Evolutionary conservation across 1,140 invertebrate genomes (phyloP).

Genomic region (Drosophila arizonae): DNA sequence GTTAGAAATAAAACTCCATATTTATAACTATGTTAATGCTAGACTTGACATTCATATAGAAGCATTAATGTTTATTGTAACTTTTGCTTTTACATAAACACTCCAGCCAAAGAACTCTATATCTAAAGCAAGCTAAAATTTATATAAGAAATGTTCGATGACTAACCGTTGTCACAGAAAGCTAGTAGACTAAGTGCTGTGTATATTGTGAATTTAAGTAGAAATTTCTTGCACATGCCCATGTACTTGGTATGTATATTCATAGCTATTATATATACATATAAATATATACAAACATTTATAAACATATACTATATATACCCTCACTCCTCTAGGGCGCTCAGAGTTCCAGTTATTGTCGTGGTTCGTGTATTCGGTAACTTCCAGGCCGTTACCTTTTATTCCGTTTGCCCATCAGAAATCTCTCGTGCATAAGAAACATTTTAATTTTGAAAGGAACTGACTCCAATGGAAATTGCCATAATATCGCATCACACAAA

Average conservation of each 20-base stretch:
- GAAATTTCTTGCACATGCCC: neutral
- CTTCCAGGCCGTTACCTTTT: slow-evolving; percentile 74
- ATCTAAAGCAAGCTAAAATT: no score
- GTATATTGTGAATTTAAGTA: neutral
- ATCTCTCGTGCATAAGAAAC: slow-evolving; percentile 77
- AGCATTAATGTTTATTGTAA: no score
- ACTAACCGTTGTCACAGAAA: no score
- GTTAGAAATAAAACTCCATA: no score
- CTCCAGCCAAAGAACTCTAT: no score
- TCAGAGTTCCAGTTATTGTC: slow-evolving; percentile 35
- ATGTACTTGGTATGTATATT: neutral
- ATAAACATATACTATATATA: neutral
- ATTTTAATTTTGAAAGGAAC: slow-evolving; percentile 74
- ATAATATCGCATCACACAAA: slow-evolving; percentile 67
- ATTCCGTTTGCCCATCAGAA: slow-evolving; percentile 73
- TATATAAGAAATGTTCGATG: no score
- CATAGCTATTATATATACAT: neutral
- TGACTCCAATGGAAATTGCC: slow-evolving; percentile 68
- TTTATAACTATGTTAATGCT: no score
- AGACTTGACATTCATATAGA: no score
- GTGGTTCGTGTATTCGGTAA: slow-evolving; percentile 54
- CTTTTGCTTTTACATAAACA: no score
- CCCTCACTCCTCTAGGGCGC: neutral
- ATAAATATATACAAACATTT: neutral
- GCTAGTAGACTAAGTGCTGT: no score